Base-by-base conservation (phyloP, 2,797 vertebrate species). In the Schizopygopsis malacanthus region DNA sequence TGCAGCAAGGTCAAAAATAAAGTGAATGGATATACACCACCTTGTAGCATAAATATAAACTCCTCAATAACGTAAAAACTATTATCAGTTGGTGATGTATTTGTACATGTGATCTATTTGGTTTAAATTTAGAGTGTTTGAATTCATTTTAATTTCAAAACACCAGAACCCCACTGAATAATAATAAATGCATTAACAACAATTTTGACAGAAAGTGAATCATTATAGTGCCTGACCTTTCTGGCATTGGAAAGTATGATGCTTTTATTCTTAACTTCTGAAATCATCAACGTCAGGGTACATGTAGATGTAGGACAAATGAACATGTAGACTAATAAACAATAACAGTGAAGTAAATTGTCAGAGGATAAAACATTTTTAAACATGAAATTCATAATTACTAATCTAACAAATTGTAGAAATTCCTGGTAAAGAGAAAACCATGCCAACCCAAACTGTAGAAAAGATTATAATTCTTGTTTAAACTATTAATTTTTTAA, bases 1-100 rank as follows among this genome's bases (percentile, higher is more conserved):
- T 73, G 18, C 65, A 56, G 83, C 73, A 77, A 52, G 84, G 63
- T 20, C 39, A 91, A 92, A 91, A 89, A 28, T 22, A 7, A 75
- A 50, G 82, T 72, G 25, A 71, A 82, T 79, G 59, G 22, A 41
- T 39, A 25, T 18, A 25, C 18, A 69, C 11, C 9, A 39, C n/a
- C 59, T 28, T 54, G 76, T 72, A 73, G n/a, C 15, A 85, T 25
- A 63, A 28, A 70, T n/a, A 33, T 3, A 33, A 33, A 18, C 80
- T 54, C 7, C 47, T 72, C 22, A 80, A 12, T 47, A 33, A 80
- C 45, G 11, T 59, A 47, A 37, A 20, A 83, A 71, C 39, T 65
- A 50, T 75, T 72, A 43, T 50, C 70, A 20, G 37, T 16, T 45
- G 37, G 43, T 33, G n/a, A 73, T 25, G n/a, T 6, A 73, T 73